Evolutionary conservation across 2,113 vertebrate species (phyloP), one percentile per base, ranked within the genome.

Genomic region (Egretta garzetta): DNA sequence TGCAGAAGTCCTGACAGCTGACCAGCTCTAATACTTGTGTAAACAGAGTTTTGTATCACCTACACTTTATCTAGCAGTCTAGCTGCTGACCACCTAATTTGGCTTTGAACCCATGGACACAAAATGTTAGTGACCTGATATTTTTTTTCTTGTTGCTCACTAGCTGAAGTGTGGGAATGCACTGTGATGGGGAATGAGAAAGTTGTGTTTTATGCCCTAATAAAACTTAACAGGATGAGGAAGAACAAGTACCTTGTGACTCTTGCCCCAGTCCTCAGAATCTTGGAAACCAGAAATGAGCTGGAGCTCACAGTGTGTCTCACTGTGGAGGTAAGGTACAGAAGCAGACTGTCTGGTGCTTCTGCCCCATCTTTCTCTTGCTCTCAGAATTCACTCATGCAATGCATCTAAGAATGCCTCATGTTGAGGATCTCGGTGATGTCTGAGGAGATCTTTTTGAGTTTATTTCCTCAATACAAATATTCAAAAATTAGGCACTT

Each of bases 141-240:
- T 89, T 88, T 63, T 74, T 74, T 94, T 62, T 92, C 55, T 88
- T 97, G 59, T 86, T 95, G 80, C 86, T 97, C 99, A 99, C 99
- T 97, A 99, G 98, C 97, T 99, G 98, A 96, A 97, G 96, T 71
- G 96, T 96, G 58, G 99, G 99, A 87, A 98, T 91, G 1, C 98
- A 98, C 97, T 98, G 97, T 15, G 97, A 99, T 45, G 98, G 94
- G 26, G 97, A 98, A 70, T 98, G 98, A 97, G 98, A 98, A 74
- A 97, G 97, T 86, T 99, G 99, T 91, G 92, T 97, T 96, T 95
- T 98, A 71, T 99, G 98, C 97, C 98, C 98, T 81, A 98, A 98
- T 76, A 98, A 99, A 93, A 99, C 98, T 6, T 99, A 98, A 97
- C 98, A 99, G 96, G 98, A 98, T 28, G 98, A 99, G 95, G 99